phyloP scores from a whole-genome alignment of 2,113 vertebrate species.

The Triplophysa dalaica region DNA sequence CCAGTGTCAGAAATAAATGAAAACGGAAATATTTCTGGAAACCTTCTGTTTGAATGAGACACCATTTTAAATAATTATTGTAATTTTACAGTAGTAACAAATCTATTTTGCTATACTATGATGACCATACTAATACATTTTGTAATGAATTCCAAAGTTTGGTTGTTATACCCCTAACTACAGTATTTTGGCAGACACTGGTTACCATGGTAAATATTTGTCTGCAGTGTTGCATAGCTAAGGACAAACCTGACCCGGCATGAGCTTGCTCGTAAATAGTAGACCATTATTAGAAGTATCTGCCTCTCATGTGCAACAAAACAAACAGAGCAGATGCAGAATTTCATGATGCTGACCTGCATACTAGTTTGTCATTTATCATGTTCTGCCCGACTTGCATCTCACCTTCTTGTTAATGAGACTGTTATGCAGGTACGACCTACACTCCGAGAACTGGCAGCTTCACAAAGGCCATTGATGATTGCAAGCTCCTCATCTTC shows the following conservation, averaged over 20 bases:
- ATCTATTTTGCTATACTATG: too few species aligned
- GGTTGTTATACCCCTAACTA: not conserved
- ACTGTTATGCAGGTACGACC: constrained; percentile 27
- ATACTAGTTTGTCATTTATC: constrained; percentile 12
- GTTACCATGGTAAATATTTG: constrained; percentile 7
- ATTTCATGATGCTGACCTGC: not conserved
- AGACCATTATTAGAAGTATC: not conserved
- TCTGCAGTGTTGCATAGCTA: not conserved
- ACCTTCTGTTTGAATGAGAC: too few species aligned
- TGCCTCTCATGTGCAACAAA: not conserved
- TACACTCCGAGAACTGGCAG: constrained; percentile 27
- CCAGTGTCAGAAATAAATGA: too few species aligned
- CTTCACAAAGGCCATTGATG: constrained; percentile 31
- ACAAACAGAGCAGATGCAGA: not conserved
- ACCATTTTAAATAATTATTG: too few species aligned
- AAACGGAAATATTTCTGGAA: too few species aligned
- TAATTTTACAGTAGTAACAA: too few species aligned
- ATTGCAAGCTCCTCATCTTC: constrained; percentile 16
- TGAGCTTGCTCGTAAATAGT: constrained; percentile 1
- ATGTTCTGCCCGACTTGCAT: not conserved
- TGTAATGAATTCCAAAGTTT: too few species aligned
- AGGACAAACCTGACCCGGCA: not conserved
- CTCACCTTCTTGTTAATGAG: not conserved
- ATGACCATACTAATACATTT: too few species aligned
- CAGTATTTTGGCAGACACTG: not conserved